Conservation (phyloP, 2,113 vertebrate genomes). For the Erythrocercus mccallii region DNA sequence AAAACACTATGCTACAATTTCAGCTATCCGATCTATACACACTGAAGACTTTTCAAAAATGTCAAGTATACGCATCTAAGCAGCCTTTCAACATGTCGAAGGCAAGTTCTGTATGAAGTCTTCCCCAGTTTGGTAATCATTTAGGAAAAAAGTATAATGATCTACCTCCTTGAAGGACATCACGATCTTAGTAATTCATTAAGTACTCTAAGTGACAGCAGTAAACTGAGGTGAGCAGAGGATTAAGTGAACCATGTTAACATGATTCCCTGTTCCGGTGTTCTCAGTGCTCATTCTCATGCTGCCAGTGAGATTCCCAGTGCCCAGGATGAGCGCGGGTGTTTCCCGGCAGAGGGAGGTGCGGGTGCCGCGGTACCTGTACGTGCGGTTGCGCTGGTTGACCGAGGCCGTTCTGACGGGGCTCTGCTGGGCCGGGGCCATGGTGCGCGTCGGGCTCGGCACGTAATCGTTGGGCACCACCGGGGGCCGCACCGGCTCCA, state of each 20-base stretch:
- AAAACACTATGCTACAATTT: not conserved
- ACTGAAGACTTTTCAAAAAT: not conserved
- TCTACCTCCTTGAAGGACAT: not conserved
- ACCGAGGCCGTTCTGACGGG: slow-evolving; percentile 95
- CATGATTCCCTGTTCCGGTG: not conserved
- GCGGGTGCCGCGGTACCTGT: slow-evolving; percentile 82
- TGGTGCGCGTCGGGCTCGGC: slow-evolving; percentile 95
- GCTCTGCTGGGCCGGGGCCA: slow-evolving; percentile 91
- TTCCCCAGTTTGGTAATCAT: not conserved
- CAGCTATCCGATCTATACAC: not conserved
- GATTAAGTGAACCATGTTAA: not conserved
- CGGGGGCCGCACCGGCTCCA: slow-evolving; percentile 97
- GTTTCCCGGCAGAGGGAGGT: not conserved
- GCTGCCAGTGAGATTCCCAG: not conserved
- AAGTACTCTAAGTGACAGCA: not conserved
- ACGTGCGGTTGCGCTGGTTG: slow-evolving; percentile 99
- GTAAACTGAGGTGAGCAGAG: not conserved
- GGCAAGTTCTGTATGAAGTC: not conserved
- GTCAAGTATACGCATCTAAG: not conserved
- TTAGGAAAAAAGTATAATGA: not conserved
- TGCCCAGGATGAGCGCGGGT: not conserved
- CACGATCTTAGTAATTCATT: not conserved
- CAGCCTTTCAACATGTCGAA: not conserved
- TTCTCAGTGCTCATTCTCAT: not conserved
- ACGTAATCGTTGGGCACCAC: slow-evolving; percentile 99